Evolutionary conservation across 2,797 vertebrate genomes (phyloP).

Genomic region (Pantherophis vulpinus): DNA sequence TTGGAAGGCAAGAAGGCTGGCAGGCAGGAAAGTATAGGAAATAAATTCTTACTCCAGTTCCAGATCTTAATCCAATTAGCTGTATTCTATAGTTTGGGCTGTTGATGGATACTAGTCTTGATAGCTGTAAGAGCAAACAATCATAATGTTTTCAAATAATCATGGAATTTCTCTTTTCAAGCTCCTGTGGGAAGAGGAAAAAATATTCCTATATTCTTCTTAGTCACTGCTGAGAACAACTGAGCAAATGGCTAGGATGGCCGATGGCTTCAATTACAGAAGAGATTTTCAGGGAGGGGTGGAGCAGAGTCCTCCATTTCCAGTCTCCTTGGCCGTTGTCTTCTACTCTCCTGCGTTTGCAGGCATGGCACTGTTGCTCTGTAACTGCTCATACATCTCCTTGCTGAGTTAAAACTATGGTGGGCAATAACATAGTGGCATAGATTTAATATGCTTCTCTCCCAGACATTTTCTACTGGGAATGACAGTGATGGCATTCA

Average conservation of each 20-base stretch:
- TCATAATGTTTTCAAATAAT: not conserved
- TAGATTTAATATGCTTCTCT: fast-evolving
- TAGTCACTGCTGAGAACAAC: not conserved
- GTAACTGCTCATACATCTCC: not conserved
- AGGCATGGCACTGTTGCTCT: not conserved
- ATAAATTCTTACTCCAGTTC: not conserved
- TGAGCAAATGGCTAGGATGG: not conserved
- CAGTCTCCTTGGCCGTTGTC: fast-evolving
- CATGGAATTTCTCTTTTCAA: not conserved
- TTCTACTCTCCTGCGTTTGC: not conserved
- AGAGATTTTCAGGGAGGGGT: not conserved
- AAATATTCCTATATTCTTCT: not conserved
- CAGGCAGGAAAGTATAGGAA: not conserved
- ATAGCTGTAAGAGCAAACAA: not conserved
- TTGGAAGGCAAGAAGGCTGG: not conserved
- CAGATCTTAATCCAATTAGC: not conserved
- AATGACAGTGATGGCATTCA: not conserved
- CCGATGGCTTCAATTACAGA: fast-evolving
- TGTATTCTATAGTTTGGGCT: not conserved
- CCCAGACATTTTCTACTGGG: not conserved
- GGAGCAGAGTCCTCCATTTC: not conserved
- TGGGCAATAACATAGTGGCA: not conserved
- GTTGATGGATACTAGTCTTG: not conserved
- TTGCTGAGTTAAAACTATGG: not conserved
- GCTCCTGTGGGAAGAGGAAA: not conserved